Evolutionary conservation across 2,797 vertebrate genomes (phyloP).

Genomic region (Hypotaenidia philippensis): DNA sequence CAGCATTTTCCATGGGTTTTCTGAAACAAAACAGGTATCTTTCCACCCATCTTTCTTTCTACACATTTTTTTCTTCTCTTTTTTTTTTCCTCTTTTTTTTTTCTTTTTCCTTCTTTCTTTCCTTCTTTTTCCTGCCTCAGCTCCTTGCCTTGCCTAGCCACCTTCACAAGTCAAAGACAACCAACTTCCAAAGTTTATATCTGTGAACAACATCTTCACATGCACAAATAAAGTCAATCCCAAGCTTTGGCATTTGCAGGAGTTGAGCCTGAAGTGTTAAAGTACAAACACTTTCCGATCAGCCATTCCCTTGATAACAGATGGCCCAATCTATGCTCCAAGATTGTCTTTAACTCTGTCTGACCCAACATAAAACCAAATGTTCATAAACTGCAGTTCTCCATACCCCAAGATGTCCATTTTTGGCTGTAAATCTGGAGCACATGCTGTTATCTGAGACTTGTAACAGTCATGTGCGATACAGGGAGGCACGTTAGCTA

Average conservation of each 20-base stretch:
- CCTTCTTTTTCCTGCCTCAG: neutral
- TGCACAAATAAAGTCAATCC: conserved; percentile 54
- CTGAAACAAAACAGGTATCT: neutral
- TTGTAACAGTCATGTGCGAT: conserved; percentile 17
- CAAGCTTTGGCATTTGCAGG: conserved; percentile 52
- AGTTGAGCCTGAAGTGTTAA: conserved; percentile 72
- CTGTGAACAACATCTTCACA: conserved; percentile 40
- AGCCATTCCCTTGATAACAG: conserved; percentile 67
- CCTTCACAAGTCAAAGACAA: neutral
- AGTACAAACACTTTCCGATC: conserved; percentile 69
- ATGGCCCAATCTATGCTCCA: conserved; percentile 68
- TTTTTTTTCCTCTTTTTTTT: neutral
- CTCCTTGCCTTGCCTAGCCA: neutral
- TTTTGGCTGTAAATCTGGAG: conserved; percentile 75
- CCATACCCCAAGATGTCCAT: conserved; percentile 68
- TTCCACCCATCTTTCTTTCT: neutral
- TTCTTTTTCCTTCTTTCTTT: neutral
- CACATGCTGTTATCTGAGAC: conserved; percentile 67
- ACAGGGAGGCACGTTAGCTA: neutral
- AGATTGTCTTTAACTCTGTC: conserved; percentile 74
- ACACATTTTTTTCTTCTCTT: neutral
- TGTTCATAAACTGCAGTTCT: conserved; percentile 64
- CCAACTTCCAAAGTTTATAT: conserved; percentile 8
- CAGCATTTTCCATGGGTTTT: neutral
- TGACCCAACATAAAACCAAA: conserved; percentile 72